Conservation (phyloP, 2,888 invertebrate genomes). For the Napeogenes inachia region DNA sequence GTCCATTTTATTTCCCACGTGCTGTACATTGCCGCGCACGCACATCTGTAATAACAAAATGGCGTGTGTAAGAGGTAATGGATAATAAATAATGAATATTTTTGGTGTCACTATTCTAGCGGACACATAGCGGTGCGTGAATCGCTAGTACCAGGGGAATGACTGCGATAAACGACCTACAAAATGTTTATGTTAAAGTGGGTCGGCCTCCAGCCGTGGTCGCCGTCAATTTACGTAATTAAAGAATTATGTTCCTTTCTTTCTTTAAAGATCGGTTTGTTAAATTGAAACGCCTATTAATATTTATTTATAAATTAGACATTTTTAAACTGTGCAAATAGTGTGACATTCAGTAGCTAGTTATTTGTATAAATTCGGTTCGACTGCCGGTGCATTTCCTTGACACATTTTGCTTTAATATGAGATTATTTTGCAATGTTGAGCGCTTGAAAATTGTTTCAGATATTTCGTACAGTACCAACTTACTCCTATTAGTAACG, state of each 20-base stretch:
- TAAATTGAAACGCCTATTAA: too few relatives aligned
- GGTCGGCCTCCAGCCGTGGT: constrained; percentile 42
- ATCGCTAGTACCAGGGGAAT: constrained; percentile 47
- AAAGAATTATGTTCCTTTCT: constrained; percentile 22
- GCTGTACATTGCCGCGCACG: constrained; percentile 19
- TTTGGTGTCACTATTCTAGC: constrained; percentile 24
- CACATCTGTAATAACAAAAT: constrained; percentile 35
- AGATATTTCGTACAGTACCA: neutral
- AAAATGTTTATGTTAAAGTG: constrained; percentile 59
- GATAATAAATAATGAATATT: constrained; percentile 37
- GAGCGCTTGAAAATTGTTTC: constrained; percentile 9
- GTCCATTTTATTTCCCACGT: constrained; percentile 1
- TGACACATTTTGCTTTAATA: constrained; percentile 19
- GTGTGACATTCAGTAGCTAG: too few relatives aligned
- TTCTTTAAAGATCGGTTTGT: neutral
- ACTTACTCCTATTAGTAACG: too few relatives aligned
- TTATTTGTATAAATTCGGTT: constrained; percentile 8
- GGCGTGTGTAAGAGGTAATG: constrained; percentile 27
- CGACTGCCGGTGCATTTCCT: constrained; percentile 14
- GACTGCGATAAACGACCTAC: constrained; percentile 65
- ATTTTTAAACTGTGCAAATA: too few relatives aligned
- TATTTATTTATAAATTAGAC: too few relatives aligned
- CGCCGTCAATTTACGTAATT: constrained; percentile 27
- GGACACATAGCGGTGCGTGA: constrained; percentile 25
- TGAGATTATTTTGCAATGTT: constrained; percentile 21